A percentile compares a stretch with the other conserved stretches of the same genome.
These are phyloP conservation scores for Acronicta aceris DNA, from an alignment of 2,888 invertebrate species.

Conservation along the genomic window DNA sequence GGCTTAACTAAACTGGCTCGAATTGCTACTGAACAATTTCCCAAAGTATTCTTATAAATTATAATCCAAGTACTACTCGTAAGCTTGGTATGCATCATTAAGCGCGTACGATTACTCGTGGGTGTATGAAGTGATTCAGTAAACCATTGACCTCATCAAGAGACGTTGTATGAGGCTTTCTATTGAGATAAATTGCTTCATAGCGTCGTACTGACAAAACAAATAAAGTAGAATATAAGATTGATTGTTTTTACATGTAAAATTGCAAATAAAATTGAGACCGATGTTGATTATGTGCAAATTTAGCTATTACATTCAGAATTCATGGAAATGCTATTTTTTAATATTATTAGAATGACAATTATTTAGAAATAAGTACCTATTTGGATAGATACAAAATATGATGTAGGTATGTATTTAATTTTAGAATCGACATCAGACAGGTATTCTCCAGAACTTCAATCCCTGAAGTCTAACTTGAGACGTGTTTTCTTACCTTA, in stretches of 20 bases:
- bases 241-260: slow-evolving; percentile 33
- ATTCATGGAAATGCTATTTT: slow-evolving; percentile 2
- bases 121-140: slow-evolving; percentile 52
- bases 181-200: slow-evolving; percentile 40
- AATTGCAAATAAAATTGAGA: background rate
- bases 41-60: background rate
- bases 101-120: slow-evolving; percentile 35
- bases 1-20: background rate
- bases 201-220: slow-evolving; percentile 35
- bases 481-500: too few relatives aligned
- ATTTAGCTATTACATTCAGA: background rate
- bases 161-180: slow-evolving; percentile 44
- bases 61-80: slow-evolving; percentile 9
- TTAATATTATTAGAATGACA: background rate
- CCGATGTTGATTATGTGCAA: background rate
- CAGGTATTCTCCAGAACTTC: too few relatives aligned
- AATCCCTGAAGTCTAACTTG: too few relatives aligned
- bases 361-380: background rate
- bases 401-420: too few relatives aligned
- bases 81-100: slow-evolving; percentile 38
- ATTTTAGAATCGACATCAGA: too few relatives aligned
- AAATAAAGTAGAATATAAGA: slow-evolving; percentile 30
- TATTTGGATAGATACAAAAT: background rate
- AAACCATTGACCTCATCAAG: slow-evolving; percentile 56
- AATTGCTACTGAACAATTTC: background rate